Conservation (phyloP, 53 echinoderm and acorn worm genomes). For the Actinopyga echinites region DNA sequence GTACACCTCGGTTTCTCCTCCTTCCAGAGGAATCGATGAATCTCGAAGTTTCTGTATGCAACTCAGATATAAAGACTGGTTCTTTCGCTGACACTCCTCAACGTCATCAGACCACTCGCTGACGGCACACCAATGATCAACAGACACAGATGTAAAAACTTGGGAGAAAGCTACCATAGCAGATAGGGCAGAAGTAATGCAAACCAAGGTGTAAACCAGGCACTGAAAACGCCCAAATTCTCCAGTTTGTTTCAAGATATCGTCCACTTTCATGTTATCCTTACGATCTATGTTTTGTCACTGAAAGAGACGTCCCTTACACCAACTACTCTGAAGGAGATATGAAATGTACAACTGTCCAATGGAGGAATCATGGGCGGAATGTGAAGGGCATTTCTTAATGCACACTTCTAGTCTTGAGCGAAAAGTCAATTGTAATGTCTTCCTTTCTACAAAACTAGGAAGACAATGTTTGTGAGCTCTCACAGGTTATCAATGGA, state of each 20-base stretch:
- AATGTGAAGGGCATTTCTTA: no score
- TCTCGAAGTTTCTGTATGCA: neutral
- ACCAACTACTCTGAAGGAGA: no score
- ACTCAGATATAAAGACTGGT: neutral
- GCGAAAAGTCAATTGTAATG: no score
- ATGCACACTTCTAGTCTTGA: no score
- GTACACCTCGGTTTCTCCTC: neutral
- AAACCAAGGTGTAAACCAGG: neutral
- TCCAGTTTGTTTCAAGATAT: neutral
- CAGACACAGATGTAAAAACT: neutral
- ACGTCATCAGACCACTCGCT: neutral
- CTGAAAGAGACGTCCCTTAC: neutral
- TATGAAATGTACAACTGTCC: no score
- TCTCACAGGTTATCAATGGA: no score
- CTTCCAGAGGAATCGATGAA: neutral
- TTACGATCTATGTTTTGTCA: neutral
- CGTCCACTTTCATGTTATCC: neutral
- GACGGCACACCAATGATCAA: conserved; percentile 36
- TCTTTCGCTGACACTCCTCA: neutral
- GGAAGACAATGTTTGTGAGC: no score
- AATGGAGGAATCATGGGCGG: no score
- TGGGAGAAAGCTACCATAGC: neutral
- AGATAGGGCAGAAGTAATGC: neutral
- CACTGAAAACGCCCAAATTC: conserved; percentile 5
- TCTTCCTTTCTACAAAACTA: no score